These are phyloP conservation scores for Ctenomys sociabilis DNA, from an alignment of 2,113 vertebrate species.

Conservation along the genomic window DNA sequence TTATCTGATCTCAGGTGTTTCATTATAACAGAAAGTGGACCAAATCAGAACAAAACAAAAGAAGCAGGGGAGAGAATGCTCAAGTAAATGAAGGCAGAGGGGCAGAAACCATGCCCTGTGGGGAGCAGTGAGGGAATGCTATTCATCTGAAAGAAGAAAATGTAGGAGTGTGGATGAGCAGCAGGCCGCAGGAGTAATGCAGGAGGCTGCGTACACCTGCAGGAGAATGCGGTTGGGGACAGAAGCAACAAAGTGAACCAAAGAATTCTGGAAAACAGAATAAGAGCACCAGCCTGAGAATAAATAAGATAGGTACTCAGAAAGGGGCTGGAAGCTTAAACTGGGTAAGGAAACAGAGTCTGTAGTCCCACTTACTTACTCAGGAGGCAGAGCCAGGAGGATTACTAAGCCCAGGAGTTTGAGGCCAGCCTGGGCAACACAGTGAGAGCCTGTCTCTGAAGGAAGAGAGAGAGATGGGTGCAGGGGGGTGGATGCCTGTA, in stretches of 20 bases:
- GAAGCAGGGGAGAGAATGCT: neutral
- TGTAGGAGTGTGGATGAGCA: neutral
- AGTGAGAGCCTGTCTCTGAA: neutral
- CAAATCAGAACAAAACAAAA: neutral
- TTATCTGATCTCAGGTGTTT: neutral
- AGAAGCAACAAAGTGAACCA: neutral
- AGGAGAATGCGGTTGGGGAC: fast-evolving
- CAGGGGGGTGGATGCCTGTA: neutral
- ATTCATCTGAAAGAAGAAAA: neutral
- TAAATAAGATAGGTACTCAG: fast-evolving
- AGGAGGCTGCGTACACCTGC: neutral
- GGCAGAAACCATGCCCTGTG: fast-evolving
- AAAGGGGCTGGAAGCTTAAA: neutral
- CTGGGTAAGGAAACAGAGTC: neutral
- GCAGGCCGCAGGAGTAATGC: fast-evolving
- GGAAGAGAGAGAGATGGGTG: too few species aligned
- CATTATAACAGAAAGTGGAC: neutral
- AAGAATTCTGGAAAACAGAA: fast-evolving
- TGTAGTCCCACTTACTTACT: neutral
- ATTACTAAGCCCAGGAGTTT: neutral
- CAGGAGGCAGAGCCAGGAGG: neutral
- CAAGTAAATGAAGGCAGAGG: neutral
- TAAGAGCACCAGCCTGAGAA: neutral
- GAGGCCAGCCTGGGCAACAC: neutral
- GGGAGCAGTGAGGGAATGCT: too few species aligned